These are phyloP conservation scores for Etia nguti DNA, from an alignment of 2,113 vertebrate species.

Conservation along the genomic window DNA sequence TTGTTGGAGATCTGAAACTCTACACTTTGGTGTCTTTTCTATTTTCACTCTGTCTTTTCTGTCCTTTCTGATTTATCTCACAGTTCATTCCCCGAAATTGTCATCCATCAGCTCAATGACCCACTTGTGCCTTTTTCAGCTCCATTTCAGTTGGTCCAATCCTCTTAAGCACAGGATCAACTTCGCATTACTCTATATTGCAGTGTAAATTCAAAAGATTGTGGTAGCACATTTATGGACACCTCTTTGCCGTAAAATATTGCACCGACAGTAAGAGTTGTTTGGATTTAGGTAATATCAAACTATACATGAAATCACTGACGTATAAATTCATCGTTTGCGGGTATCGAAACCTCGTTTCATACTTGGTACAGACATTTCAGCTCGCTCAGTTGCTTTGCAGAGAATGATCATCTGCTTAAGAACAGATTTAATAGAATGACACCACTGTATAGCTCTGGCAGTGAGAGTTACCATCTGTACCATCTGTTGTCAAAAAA, in stretches of 20 bases:
- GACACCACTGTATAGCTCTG: not conserved
- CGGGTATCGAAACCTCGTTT: not conserved
- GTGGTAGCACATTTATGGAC: not conserved
- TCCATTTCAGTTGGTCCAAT: not conserved
- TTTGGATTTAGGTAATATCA: not conserved
- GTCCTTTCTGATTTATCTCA: not conserved
- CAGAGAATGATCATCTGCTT: not conserved
- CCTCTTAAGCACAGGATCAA: not conserved
- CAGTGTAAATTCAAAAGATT: not conserved
- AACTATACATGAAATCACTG: not conserved
- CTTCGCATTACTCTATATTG: not conserved
- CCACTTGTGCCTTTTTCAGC: not conserved
- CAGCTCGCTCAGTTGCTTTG: not conserved
- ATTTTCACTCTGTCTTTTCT: not conserved
- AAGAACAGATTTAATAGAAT: not conserved
- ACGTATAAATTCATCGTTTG: not conserved
- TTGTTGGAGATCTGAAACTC: not conserved
- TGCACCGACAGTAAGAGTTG: not conserved
- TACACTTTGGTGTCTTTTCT: not conserved
- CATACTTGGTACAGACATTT: not conserved
- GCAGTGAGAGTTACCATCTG: not conserved
- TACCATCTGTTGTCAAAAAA: conserved; percentile 16
- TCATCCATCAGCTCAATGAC: not conserved
- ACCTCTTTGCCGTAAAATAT: not conserved
- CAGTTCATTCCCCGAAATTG: not conserved